Percentiles rank a stretch among this genome's conserved stretches.
Evolutionary conservation across 1,140 invertebrate species (phyloP).

Genomic region (Archivesica marissinica): DNA sequence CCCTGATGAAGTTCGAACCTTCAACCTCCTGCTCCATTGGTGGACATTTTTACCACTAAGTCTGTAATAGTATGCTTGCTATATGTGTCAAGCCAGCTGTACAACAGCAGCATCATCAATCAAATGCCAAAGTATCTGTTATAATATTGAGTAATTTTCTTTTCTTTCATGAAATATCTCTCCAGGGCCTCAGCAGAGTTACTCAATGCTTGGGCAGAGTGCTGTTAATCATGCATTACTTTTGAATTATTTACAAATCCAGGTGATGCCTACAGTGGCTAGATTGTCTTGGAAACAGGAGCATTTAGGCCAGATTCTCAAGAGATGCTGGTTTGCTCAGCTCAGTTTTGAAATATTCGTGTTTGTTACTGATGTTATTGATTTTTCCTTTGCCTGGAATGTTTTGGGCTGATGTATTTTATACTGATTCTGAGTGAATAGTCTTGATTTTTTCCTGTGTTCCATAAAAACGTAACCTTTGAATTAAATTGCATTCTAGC

Average conservation of each 20-base stretch:
- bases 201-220: background rate
- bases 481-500: constrained; percentile 4
- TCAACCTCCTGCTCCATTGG: too few relatives aligned
- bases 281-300: constrained; percentile 38
- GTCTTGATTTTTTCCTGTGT: background rate
- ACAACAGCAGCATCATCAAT: too few relatives aligned
- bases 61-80: too few relatives aligned
- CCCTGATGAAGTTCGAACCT: too few relatives aligned
- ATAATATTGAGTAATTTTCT: too few relatives aligned
- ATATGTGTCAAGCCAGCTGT: too few relatives aligned
- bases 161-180: background rate
- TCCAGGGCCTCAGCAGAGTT: background rate
- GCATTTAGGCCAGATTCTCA: constrained; percentile 20
- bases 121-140: too few relatives aligned
- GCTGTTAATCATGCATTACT: constrained; percentile 40
- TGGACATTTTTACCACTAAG: too few relatives aligned
- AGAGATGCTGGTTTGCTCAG: background rate
- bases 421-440: constrained; percentile 18
- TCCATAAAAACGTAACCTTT: background rate
- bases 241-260: constrained; percentile 39
- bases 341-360: constrained; percentile 16
- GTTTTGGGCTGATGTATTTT: constrained; percentile 25
- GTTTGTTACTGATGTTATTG: constrained; percentile 31
- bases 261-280: constrained; percentile 36
- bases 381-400: constrained; percentile 11